Evolutionary conservation across 2,888 invertebrate genomes (phyloP).

Genomic region (Ariolimax columbianus): DNA sequence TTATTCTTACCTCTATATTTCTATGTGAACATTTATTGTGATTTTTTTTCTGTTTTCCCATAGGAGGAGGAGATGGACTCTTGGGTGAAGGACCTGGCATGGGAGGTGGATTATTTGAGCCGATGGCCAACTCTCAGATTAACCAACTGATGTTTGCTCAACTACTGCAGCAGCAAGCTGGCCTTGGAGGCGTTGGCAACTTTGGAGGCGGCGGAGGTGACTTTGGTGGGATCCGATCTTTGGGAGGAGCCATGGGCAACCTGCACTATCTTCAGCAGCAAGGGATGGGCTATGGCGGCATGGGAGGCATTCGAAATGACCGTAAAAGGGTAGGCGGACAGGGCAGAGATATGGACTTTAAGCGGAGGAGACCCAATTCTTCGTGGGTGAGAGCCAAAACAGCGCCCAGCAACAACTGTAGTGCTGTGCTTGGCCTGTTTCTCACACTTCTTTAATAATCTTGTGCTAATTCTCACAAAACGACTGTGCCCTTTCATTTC

Average conservation of each 20-base stretch:
- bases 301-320: constrained; percentile 26
- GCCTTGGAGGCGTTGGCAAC: constrained; percentile 6
- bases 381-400: constrained; percentile 35
- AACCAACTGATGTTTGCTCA: constrained; percentile 57
- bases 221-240: constrained; percentile 22
- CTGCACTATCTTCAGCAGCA: constrained; percentile 27
- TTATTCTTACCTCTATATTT: too few relatives aligned
- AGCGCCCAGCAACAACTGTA: constrained; percentile 19
- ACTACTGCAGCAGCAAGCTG: constrained; percentile 55
- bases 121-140: constrained; percentile 35
- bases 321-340: constrained; percentile 43
- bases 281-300: constrained; percentile 21
- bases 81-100: constrained; percentile 38
- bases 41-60: not conserved
- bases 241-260: constrained; percentile 35
- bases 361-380: constrained; percentile 36
- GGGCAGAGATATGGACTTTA: constrained; percentile 35
- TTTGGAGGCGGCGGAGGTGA: constrained; percentile 41
- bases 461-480: not conserved
- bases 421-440: not conserved
- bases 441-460: not conserved
- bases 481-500: not conserved
- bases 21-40: not conserved
- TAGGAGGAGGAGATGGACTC: constrained; percentile 38
- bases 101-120: constrained; percentile 36